phyloP scores from a whole-genome alignment of 2,797 vertebrate genomes.

The Mormyrus hasselquistii region DNA sequence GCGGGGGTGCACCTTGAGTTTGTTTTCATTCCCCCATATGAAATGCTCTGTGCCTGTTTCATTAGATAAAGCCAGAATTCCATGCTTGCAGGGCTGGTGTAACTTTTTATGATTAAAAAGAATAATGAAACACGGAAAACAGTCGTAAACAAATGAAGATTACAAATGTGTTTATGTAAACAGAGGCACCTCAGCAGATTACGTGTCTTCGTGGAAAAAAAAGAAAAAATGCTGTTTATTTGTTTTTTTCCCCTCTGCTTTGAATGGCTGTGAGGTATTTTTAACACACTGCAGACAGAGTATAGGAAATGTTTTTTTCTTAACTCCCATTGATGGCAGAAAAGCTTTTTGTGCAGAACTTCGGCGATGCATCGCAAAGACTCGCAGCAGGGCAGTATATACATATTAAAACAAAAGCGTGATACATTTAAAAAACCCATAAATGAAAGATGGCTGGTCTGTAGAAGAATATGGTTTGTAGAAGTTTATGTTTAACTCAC shows the following conservation, averaged over 20 bases:
- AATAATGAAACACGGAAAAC: neutral
- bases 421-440: neutral
- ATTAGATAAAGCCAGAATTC: slow-evolving; percentile 9
- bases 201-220: neutral
- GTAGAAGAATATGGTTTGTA: neutral
- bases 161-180: slow-evolving; percentile 14
- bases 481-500: neutral
- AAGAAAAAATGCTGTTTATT: neutral
- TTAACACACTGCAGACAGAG: neutral
- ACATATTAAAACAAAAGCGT: neutral
- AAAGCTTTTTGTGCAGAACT: neutral
- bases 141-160: slow-evolving; percentile 2
- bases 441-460: neutral
- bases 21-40: slow-evolving; percentile 3
- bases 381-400: neutral
- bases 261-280: neutral
- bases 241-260: neutral
- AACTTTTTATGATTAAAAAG: slow-evolving; percentile 16
- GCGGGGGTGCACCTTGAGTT: neutral
- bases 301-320: neutral
- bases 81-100: neutral
- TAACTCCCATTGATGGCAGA: neutral
- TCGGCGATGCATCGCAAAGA: neutral
- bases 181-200: neutral
- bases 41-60: slow-evolving; percentile 7